Percentiles rank a stretch among this genome's conserved stretches.
Conservation (phyloP, 2,888 invertebrate species). For the Aleiodes alternator region DNA sequence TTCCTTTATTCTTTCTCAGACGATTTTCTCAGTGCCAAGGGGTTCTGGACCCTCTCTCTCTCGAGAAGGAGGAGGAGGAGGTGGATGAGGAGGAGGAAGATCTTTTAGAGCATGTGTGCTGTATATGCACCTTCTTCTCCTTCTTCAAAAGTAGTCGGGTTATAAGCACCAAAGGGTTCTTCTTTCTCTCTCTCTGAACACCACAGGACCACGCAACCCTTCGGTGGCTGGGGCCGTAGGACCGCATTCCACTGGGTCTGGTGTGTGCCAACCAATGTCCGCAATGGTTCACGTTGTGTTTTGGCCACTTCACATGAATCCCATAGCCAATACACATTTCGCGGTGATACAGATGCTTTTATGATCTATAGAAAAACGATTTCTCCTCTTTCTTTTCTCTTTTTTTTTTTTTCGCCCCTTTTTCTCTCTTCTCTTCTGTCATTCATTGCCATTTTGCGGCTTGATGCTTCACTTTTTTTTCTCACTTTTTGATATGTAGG, state of each 20-base stretch:
- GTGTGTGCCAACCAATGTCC: conserved; percentile 48
- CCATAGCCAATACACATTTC: conserved; percentile 20
- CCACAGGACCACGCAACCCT: conserved; percentile 59
- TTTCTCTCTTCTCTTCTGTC: not conserved
- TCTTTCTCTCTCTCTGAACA: conserved; percentile 19
- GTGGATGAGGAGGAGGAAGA: not conserved
- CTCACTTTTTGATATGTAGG: too few species aligned
- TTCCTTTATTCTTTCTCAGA: conserved; percentile 21
- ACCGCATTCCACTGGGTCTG: conserved; percentile 72
- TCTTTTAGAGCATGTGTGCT: not conserved
- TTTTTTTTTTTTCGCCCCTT: not conserved
- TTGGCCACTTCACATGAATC: not conserved
- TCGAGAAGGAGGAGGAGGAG: not conserved
- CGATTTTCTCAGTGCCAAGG: too few species aligned
- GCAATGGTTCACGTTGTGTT: conserved; percentile 4
- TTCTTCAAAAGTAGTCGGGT: not conserved
- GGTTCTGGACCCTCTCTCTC: not conserved
- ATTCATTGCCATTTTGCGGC: too few species aligned
- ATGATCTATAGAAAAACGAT: conserved; percentile 34
- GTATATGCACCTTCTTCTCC: conserved; percentile 7
- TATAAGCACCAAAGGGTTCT: conserved; percentile 16
- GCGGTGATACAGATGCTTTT: conserved; percentile 1
- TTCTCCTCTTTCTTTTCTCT: conserved; percentile 9
- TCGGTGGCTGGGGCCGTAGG: conserved; percentile 58
- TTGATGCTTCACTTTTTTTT: too few species aligned